Evolutionary conservation across 2,113 vertebrate genomes (phyloP), one percentile per base, ranked within the genome.

Genomic region (Syngnathus typhle): DNA sequence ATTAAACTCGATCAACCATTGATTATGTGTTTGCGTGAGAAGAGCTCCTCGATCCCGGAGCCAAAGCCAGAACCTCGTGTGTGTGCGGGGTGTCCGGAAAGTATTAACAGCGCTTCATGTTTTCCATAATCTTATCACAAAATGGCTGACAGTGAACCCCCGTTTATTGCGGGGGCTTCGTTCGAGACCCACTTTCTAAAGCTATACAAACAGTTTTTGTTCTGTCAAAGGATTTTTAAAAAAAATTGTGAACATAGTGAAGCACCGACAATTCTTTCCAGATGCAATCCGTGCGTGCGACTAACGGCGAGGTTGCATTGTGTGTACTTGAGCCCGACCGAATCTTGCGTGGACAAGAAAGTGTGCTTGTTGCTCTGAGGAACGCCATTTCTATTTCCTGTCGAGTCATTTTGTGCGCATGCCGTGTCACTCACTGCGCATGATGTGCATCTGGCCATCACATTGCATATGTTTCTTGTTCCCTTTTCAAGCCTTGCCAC

Each of bases 281-380:
- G 43, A 44, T 32, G 54, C n/a, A 27, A 11, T 56, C 16, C 5
- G 16, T 37, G 15, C 7, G 27, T 37, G 56, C 37, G 65, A 87
- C 87, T 91, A 90, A 90, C 86, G 75, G 51, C 39, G n/a, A 80
- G 71, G 74, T 73, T 81, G 76, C 67, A 77, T 68, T 83, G 72
- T 84, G 84, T 81, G 65, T 69, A 37, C 67, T n/a, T 63, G 62
- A 69, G n/a, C 7, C 60, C 60, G 61, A 10, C 36, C 64, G 21
- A 46, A n/a, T 23, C 60, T 67, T 65, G 1, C 10, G 21, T 12
- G 52, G 52, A 44, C 13, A 52, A 2, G 60, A 51, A 77, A 60
- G 51, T 64, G 23, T 32, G 43, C 46, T 37, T 67, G 55, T 64
- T 70, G 55, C 5, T 77, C 37, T 59, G 56, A 63, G 46, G 47